Evolutionary conservation across 2,113 vertebrate genomes (phyloP).

Genomic region (Jacana jacana): DNA sequence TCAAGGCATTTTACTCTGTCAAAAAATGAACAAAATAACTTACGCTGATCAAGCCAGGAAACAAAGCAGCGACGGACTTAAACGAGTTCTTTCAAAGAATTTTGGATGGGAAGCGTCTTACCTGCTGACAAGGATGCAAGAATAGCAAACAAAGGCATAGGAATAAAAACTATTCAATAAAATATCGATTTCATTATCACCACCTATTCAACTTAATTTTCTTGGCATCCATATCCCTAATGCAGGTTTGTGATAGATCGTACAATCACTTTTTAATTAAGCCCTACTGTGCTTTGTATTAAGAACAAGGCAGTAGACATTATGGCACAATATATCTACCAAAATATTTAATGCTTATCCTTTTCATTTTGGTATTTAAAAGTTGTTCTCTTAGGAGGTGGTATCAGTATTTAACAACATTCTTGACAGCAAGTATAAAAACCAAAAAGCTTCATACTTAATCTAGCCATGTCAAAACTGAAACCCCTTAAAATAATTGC

Average conservation of each 20-base stretch:
- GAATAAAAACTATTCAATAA: slow-evolving; percentile 70
- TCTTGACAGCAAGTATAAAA: slow-evolving; percentile 56
- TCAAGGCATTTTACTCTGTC: slow-evolving; percentile 31
- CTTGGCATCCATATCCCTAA: slow-evolving; percentile 62
- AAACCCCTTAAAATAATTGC: slow-evolving; percentile 63
- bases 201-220: slow-evolving; percentile 64
- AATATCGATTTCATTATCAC: slow-evolving; percentile 69
- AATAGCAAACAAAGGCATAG: slow-evolving; percentile 61
- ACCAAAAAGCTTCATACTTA: slow-evolving; percentile 36
- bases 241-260: slow-evolving; percentile 63
- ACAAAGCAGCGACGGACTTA: slow-evolving; percentile 5
- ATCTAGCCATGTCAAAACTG: slow-evolving; percentile 62
- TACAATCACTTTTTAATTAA: slow-evolving; percentile 76
- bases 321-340: slow-evolving; percentile 69
- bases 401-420: slow-evolving; percentile 58
- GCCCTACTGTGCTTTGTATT: slow-evolving; percentile 75
- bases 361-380: slow-evolving; percentile 65
- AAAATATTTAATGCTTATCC: slow-evolving; percentile 68
- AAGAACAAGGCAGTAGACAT: slow-evolving; percentile 70
- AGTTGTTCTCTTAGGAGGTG: slow-evolving; percentile 60
- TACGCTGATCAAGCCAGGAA: background rate
- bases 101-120: slow-evolving; percentile 37
- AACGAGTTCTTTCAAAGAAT: slow-evolving; percentile 19
- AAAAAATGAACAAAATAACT: slow-evolving; percentile 22
- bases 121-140: slow-evolving; percentile 21